Evolutionary conservation across 2,888 invertebrate genomes (phyloP).

Genomic region (Brenthis hecate): DNA sequence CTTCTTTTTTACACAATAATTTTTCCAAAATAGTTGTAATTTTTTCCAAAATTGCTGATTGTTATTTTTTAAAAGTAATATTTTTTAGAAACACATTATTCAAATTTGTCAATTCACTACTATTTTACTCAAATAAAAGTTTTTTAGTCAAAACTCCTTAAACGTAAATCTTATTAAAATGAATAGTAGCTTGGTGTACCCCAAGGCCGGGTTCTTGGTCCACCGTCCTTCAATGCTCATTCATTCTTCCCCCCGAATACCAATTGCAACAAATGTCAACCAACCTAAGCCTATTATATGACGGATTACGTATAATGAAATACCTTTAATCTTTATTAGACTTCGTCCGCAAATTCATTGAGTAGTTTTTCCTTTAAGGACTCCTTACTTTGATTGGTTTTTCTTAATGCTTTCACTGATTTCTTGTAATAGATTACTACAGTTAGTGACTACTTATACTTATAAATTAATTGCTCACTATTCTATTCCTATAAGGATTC

Average conservation of each 20-base stretch:
- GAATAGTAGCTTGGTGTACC: slow-evolving; percentile 27
- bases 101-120: no score
- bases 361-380: slow-evolving; percentile 49
- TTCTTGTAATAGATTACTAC: slow-evolving; percentile 14
- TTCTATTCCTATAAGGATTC: not conserved
- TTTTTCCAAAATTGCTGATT: no score
- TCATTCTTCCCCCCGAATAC: slow-evolving; percentile 38
- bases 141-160: not conserved
- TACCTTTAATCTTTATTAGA: slow-evolving; percentile 80
- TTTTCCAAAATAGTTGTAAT: no score
- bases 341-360: slow-evolving; percentile 48
- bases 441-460: not conserved
- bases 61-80: no score
- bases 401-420: slow-evolving; percentile 32
- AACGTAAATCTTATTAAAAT: not conserved
- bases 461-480: not conserved
- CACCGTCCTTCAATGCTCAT: slow-evolving; percentile 43
- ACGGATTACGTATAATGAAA: slow-evolving; percentile 78
- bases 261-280: slow-evolving; percentile 75
- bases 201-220: slow-evolving; percentile 43
- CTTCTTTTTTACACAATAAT: no score
- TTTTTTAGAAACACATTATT: no score
- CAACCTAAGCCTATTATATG: slow-evolving; percentile 71
- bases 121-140: not conserved
- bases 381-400: slow-evolving; percentile 45